These are phyloP conservation scores for Mirza zaza DNA, from an alignment of 2,113 vertebrate species.

Conservation along the genomic window DNA sequence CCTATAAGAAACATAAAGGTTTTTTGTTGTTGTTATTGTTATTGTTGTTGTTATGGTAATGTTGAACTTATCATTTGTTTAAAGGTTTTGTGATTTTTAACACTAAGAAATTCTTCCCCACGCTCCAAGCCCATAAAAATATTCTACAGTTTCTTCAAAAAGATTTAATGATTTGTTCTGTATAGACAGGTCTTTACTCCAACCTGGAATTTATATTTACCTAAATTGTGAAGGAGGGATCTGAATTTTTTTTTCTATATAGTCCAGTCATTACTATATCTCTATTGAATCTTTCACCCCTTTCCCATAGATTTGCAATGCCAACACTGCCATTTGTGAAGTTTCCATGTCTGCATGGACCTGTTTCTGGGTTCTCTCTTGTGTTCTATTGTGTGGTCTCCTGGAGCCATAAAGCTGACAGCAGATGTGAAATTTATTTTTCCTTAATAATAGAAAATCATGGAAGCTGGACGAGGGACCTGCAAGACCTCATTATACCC, in stretches of 20 bases:
- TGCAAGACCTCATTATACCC: background rate
- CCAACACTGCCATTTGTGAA: background rate
- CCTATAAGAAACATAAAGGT: background rate
- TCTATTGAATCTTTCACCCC: background rate
- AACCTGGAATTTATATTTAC: background rate
- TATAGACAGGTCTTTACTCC: background rate
- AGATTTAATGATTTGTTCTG: background rate
- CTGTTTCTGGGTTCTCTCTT: background rate
- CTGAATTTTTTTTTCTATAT: background rate
- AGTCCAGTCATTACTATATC: background rate
- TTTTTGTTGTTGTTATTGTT: background rate
- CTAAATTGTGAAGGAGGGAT: background rate
- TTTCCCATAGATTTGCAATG: background rate
- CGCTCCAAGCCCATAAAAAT: background rate
- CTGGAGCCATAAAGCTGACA: background rate
- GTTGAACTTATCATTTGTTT: background rate
- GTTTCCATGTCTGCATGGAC: background rate
- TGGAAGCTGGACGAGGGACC: background rate
- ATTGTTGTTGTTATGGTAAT: background rate
- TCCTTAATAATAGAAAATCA: background rate
- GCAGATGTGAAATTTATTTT: background rate
- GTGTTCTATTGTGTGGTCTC: background rate
- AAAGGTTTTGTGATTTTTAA: slow-evolving; percentile 7
- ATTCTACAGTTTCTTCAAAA: background rate
- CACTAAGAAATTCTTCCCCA: background rate